These are phyloP conservation scores for Myoxocephalus aenaeus DNA, from an alignment of 2,797 vertebrate genomes.

Conservation along the genomic window DNA sequence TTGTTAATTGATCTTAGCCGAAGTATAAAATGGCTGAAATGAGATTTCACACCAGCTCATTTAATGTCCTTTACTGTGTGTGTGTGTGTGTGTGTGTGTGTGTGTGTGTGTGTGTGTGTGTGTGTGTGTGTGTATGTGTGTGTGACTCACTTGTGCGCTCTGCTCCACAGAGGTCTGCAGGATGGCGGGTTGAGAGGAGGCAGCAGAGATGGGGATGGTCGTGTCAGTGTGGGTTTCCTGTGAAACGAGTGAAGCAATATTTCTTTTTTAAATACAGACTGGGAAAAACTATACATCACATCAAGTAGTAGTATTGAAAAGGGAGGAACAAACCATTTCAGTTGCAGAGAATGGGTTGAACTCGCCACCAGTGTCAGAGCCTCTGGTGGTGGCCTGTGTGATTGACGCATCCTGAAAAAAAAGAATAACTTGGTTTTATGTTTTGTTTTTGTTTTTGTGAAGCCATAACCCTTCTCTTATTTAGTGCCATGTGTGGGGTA, in stretches of 20 bases:
- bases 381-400: constrained; percentile 71
- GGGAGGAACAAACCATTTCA: constrained; percentile 61
- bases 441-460: not conserved
- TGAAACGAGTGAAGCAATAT: not conserved
- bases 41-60: not conserved
- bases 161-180: constrained; percentile 92
- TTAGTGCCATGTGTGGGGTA: not conserved
- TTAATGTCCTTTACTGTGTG: not conserved
- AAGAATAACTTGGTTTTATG: not conserved
- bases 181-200: constrained; percentile 90
- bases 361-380: constrained; percentile 53
- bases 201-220: constrained; percentile 85
- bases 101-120: not conserved
- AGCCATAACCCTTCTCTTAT: not conserved
- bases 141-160: constrained; percentile 85
- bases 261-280: not conserved
- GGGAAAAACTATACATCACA: not conserved
- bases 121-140: not conserved
- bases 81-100: too few relatives aligned
- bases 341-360: constrained; percentile 82
- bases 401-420: constrained; percentile 82
- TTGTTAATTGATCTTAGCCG: not conserved
- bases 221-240: constrained; percentile 75
- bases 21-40: not conserved
- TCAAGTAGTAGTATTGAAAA: not conserved